A percentile compares a stretch with the other conserved stretches of the same genome.
phyloP scores from a whole-genome alignment of 2,113 vertebrate genomes.

The Carassius carassius region DNA sequence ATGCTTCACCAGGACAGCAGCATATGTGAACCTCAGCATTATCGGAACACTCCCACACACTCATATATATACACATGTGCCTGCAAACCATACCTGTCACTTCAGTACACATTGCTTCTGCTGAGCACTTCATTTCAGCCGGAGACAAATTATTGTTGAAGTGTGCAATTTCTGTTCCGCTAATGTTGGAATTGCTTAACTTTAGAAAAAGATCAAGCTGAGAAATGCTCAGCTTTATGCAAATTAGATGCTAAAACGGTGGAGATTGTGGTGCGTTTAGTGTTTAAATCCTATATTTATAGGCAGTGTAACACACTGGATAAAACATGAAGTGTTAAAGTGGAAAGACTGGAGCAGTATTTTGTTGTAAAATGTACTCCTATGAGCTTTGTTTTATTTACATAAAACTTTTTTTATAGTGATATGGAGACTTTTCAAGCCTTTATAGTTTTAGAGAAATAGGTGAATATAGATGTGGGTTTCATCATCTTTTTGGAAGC shows the following conservation, averaged over 20 bases:
- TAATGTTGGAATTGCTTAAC: too few species aligned
- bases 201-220: neutral
- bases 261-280: neutral
- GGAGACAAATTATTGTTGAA: neutral
- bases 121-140: neutral
- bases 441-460: neutral
- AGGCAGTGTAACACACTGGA: neutral
- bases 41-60: slow-evolving; percentile 13
- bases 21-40: slow-evolving; percentile 44
- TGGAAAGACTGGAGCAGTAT: too few species aligned
- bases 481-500: neutral
- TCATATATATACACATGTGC: slow-evolving; percentile 12
- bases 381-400: neutral
- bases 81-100: slow-evolving; percentile 6
- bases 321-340: too few species aligned
- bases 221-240: neutral
- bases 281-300: neutral
- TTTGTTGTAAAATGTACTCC: too few species aligned
- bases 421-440: neutral
- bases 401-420: too few species aligned
- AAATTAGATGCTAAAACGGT: neutral
- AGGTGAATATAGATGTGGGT: too few species aligned
- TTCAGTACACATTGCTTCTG: neutral
- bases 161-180: neutral
- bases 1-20: slow-evolving; percentile 45